These are phyloP conservation scores for Chaetogeoica ovagalla DNA, from an alignment of 2,888 invertebrate species.

Conservation along the genomic window DNA sequence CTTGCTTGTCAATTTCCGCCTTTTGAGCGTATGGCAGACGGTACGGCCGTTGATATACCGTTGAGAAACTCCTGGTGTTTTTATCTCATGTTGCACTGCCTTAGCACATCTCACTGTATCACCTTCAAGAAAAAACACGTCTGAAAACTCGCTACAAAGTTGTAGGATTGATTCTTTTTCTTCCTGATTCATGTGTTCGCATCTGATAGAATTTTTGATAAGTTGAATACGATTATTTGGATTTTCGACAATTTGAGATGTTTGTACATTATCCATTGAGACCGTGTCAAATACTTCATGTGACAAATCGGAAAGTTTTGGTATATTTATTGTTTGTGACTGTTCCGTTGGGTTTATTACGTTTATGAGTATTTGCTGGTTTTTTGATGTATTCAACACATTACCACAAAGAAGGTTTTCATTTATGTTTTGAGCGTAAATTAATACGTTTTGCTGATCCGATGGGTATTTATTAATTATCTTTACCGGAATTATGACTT, in stretches of 20 bases:
- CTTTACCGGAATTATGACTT: not conserved
- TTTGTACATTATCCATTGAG: not conserved
- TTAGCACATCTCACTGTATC: not conserved
- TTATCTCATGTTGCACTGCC: not conserved
- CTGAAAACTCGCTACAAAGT: not conserved
- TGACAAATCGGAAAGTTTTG: not conserved
- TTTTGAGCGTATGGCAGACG: not conserved
- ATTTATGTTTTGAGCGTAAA: not conserved
- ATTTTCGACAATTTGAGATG: not conserved
- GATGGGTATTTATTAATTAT: not conserved
- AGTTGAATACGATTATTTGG: not conserved
- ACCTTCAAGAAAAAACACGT: not conserved
- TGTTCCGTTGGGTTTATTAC: not conserved
- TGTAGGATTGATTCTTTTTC: too few species aligned
- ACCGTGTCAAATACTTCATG: not conserved
- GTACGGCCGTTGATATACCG: not conserved
- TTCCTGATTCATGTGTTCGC: not conserved
- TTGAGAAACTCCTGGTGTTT: not conserved
- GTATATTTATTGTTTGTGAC: not conserved
- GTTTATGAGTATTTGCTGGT: not conserved
- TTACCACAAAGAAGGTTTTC: not conserved
- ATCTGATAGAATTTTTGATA: not conserved
- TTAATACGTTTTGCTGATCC: not conserved
- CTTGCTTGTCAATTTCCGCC: slow-evolving; percentile 7
- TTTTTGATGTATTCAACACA: not conserved